These are phyloP conservation scores for Drosophila quasianomalipes DNA, from an alignment of 2,888 invertebrate species.

Conservation along the genomic window DNA sequence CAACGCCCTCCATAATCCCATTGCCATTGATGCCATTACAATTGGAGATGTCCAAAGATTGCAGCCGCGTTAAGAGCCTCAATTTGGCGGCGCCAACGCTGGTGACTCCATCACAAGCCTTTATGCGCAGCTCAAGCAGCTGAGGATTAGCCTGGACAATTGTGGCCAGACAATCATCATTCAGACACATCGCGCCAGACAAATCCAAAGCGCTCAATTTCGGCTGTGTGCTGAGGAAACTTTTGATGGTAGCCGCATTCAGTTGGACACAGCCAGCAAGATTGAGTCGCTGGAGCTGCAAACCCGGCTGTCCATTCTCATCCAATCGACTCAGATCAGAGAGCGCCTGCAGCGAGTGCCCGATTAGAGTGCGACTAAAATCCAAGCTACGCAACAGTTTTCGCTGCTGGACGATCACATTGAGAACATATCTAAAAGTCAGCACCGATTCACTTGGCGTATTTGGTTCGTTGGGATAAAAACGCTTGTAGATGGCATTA, in stretches of 20 bases:
- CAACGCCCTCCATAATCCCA: constrained; percentile 88
- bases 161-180: constrained; percentile 88
- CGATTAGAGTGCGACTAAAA: constrained; percentile 90
- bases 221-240: constrained; percentile 86
- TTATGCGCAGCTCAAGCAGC: constrained; percentile 88
- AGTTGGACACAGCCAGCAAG: constrained; percentile 82
- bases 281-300: constrained; percentile 72
- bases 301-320: constrained; percentile 65
- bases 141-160: constrained; percentile 88
- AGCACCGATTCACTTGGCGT: constrained; percentile 89
- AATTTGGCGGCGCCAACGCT: constrained; percentile 88
- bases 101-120: constrained; percentile 89
- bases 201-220: constrained; percentile 88
- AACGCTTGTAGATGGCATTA: constrained; percentile 88
- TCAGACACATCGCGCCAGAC: constrained; percentile 88
- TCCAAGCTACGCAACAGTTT: constrained; percentile 87
- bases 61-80: constrained; percentile 87
- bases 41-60: constrained; percentile 89
- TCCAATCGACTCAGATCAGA: constrained; percentile 86
- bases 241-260: constrained; percentile 70
- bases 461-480: constrained; percentile 87
- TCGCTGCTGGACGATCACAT: constrained; percentile 87
- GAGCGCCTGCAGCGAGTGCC: constrained; percentile 88
- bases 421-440: constrained; percentile 89
- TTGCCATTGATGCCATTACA: constrained; percentile 88